Percentiles rank a stretch among this genome's conserved stretches.
Conservation (phyloP, 1,140 invertebrate species). For the Micrasema minimum region DNA sequence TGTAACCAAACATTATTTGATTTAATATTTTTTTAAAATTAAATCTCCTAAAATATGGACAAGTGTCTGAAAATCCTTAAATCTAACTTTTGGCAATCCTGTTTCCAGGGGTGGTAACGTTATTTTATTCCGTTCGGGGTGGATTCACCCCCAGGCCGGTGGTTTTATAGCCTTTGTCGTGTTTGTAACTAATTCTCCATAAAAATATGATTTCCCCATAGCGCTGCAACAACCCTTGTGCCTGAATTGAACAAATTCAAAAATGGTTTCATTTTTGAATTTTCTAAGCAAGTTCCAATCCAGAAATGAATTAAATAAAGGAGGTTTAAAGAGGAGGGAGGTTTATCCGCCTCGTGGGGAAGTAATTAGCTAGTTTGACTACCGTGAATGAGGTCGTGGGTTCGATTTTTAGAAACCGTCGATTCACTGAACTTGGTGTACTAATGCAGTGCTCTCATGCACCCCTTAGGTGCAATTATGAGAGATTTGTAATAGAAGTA, state of each 20-base stretch:
- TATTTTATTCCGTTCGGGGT: no score
- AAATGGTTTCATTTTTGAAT: neutral
- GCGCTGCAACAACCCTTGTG: slow-evolving; percentile 39
- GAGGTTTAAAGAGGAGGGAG: neutral
- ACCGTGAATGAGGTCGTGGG: neutral
- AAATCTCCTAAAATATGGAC: no score
- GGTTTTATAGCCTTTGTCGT: slow-evolving; percentile 49
- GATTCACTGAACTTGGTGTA: no score
- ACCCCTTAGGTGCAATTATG: no score
- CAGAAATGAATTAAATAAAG: neutral
- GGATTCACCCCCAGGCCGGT: slow-evolving; percentile 37
- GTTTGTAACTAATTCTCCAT: slow-evolving; percentile 52
- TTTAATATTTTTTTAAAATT: no score
- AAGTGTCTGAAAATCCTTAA: no score
- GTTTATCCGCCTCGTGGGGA: neutral
- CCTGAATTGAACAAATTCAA: slow-evolving; percentile 7
- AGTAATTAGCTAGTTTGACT: neutral
- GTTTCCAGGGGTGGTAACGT: no score
- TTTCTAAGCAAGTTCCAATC: neutral
- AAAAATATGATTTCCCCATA: slow-evolving; percentile 52
- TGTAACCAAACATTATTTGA: no score
- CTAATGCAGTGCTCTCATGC: no score
- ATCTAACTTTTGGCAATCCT: no score
- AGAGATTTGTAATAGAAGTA: no score
- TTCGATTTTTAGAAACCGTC: neutral